A percentile compares a stretch with the other conserved stretches of the same genome.
Conservation (phyloP, 2,888 invertebrate genomes). For the Cactoblastis cactorum region DNA sequence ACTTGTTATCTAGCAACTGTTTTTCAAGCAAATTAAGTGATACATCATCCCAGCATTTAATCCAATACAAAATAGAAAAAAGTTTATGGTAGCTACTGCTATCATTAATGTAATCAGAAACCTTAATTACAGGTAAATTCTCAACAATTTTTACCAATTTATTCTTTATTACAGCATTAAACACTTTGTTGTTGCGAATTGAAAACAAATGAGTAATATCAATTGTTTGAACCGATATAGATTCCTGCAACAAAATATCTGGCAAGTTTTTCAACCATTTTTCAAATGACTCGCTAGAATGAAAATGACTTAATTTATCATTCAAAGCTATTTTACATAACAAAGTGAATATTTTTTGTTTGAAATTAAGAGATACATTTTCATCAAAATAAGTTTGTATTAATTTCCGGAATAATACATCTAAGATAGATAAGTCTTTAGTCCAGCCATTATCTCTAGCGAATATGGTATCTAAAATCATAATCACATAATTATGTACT, state of each 20-base stretch:
- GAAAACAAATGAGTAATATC: conserved; percentile 79
- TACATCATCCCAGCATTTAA: conserved; percentile 61
- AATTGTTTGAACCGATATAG: conserved; percentile 72
- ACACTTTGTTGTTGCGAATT: conserved; percentile 70
- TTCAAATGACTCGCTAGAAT: conserved; percentile 57
- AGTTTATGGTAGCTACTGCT: conserved; percentile 69
- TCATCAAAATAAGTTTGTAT: conserved; percentile 57
- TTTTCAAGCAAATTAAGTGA: conserved; percentile 60
- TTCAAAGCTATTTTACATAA: conserved; percentile 67
- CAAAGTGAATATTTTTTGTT: conserved; percentile 60
- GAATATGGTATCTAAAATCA: conserved; percentile 55
- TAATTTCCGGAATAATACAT: conserved; percentile 56
- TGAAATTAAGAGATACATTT: conserved; percentile 39
- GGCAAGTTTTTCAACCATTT: conserved; percentile 78
- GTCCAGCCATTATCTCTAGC: conserved; percentile 60
- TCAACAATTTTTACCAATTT: conserved; percentile 64
- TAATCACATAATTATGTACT: conserved; percentile 45
- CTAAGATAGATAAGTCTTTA: conserved; percentile 46
- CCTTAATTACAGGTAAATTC: conserved; percentile 57
- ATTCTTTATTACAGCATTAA: conserved; percentile 67
- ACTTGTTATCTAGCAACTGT: conserved; percentile 52
- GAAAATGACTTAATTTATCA: conserved; percentile 58
- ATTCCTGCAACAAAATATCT: conserved; percentile 72
- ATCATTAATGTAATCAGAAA: conserved; percentile 53
- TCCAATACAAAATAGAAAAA: conserved; percentile 77